These are phyloP conservation scores for Plutella xylostella DNA, from an alignment of 2,888 invertebrate species.

Conservation along the genomic window DNA sequence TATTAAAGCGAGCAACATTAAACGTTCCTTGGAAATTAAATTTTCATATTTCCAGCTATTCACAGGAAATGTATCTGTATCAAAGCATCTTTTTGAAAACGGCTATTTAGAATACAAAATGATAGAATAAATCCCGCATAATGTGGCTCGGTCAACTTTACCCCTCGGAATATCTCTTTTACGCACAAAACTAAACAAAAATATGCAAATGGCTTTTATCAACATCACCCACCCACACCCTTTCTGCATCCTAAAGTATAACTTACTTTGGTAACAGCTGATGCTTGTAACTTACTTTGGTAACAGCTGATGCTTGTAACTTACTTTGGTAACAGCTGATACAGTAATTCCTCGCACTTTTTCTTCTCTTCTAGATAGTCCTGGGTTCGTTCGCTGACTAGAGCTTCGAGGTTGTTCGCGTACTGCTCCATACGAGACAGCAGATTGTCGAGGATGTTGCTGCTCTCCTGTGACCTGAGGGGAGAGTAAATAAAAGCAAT, in stretches of 20 bases:
- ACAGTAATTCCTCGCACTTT: conserved; percentile 96
- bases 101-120: too few species aligned
- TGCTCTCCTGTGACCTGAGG: conserved; percentile 86
- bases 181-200: too few species aligned
- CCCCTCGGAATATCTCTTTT: too few species aligned
- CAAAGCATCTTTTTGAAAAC: too few species aligned
- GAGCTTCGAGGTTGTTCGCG: conserved; percentile 96
- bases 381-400: conserved; percentile 96
- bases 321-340: conserved; percentile 94
- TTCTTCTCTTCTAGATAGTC: conserved; percentile 98
- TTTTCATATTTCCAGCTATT: too few species aligned
- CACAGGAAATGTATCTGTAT: too few species aligned
- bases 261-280: background rate
- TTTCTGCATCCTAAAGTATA: background rate
- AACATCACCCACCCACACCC: background rate
- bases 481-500: too few species aligned
- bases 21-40: too few species aligned
- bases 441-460: conserved; percentile 95
- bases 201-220: too few species aligned
- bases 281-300: background rate
- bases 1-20: too few species aligned
- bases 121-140: too few species aligned
- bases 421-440: conserved; percentile 99
- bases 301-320: conserved; percentile 29
- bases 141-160: too few species aligned